These are phyloP conservation scores for Hedychridium roseum DNA, from an alignment of 2,888 invertebrate species.

Conservation along the genomic window DNA sequence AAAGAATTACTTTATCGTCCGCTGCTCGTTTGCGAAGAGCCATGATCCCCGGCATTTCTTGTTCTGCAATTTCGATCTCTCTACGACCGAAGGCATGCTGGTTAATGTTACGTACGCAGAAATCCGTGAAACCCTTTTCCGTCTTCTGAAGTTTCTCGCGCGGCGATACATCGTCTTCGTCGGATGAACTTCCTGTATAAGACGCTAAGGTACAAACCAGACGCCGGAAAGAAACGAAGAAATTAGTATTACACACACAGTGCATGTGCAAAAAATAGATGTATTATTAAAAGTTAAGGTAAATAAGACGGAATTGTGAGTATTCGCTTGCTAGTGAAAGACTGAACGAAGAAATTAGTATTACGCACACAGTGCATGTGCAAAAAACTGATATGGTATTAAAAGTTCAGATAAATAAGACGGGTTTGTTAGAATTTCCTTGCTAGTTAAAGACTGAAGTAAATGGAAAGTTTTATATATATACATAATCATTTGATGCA, in stretches of 20 bases:
- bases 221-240: too few relatives aligned
- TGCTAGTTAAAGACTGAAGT: too few relatives aligned
- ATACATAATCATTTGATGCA: too few relatives aligned
- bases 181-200: conserved; percentile 87
- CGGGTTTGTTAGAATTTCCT: too few relatives aligned
- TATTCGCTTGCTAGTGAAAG: too few relatives aligned
- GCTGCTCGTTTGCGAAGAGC: conserved; percentile 89
- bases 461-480: conserved; percentile 45
- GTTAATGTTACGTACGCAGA: conserved; percentile 93
- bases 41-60: conserved; percentile 99
- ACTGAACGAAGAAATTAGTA: conserved; percentile 48
- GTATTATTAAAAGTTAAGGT: neutral
- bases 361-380: conserved; percentile 31
- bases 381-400: conserved; percentile 2
- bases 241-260: conserved; percentile 45
- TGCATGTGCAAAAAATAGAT: conserved; percentile 20
- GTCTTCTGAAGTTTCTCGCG: conserved; percentile 92
- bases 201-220: conserved; percentile 59
- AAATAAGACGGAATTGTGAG: neutral
- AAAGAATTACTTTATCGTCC: conserved; percentile 77
- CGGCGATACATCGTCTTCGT: conserved; percentile 93
- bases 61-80: conserved; percentile 98
- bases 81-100: conserved; percentile 93
- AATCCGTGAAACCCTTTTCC: conserved; percentile 84
- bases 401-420: neutral